Evolutionary conservation across 2,888 invertebrate genomes (phyloP).

Genomic region (Boloria euphrosyne): DNA sequence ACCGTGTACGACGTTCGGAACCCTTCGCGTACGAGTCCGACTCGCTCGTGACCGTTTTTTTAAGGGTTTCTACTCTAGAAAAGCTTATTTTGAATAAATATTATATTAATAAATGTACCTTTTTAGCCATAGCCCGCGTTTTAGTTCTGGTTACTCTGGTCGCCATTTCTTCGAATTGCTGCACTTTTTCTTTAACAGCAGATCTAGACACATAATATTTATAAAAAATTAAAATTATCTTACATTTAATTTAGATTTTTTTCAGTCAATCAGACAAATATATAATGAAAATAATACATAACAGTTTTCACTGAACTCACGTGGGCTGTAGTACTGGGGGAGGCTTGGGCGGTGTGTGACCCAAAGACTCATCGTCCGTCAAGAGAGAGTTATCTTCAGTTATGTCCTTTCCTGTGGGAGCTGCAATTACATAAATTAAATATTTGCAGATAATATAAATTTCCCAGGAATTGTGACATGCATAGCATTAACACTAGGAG

Average conservation of each 20-base stretch:
- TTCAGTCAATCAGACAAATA: too few species aligned
- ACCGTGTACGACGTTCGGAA: too few species aligned
- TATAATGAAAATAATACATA: neutral
- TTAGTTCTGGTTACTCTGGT: slow-evolving; percentile 80
- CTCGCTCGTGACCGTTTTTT: too few species aligned
- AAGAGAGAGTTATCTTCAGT: slow-evolving; percentile 67
- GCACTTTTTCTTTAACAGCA: slow-evolving; percentile 82
- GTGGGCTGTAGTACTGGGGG: slow-evolving; percentile 50
- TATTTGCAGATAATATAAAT: too few species aligned
- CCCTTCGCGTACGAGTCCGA: too few species aligned
- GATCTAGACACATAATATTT: slow-evolving; percentile 52
- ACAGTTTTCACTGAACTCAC: slow-evolving; percentile 49
- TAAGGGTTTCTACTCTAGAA: too few species aligned
- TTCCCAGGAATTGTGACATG: too few species aligned
- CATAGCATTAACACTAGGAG: too few species aligned
- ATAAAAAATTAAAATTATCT: too few species aligned
- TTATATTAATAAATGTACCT: slow-evolving; percentile 47
- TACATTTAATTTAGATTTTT: too few species aligned
- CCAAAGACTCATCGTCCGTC: slow-evolving; percentile 56
- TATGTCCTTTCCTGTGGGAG: slow-evolving; percentile 44
- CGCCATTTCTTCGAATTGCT: slow-evolving; percentile 82
- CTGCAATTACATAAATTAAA: slow-evolving; percentile 7
- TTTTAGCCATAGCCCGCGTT: slow-evolving; percentile 80
- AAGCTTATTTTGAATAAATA: too few species aligned
- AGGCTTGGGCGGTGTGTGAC: slow-evolving; percentile 52